Conservation (phyloP, 2,113 vertebrate species). For the Spea bombifrons region DNA sequence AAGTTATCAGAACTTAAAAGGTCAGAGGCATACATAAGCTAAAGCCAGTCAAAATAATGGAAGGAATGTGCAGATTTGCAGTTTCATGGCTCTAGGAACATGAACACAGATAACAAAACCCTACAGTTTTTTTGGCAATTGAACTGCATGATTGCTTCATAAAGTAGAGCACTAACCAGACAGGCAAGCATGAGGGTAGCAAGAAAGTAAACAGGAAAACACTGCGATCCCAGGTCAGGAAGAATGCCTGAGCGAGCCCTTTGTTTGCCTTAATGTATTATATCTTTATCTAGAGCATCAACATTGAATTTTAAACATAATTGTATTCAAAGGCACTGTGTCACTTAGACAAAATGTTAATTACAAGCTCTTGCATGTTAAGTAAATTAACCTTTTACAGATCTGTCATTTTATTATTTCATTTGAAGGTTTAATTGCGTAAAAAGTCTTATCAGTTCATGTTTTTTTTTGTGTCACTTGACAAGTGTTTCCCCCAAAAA, state of each 20-base stretch:
- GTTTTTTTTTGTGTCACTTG: too few relatives aligned
- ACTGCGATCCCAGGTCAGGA: not conserved
- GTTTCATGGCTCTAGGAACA: constrained; percentile 27
- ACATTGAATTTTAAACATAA: too few relatives aligned
- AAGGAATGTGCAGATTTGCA: constrained; percentile 40
- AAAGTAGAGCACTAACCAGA: constrained; percentile 10
- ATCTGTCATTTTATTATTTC: too few relatives aligned
- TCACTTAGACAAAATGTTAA: too few relatives aligned
- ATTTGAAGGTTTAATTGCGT: too few relatives aligned
- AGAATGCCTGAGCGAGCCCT: not conserved
- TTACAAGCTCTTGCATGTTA: too few relatives aligned
- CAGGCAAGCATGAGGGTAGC: not conserved
- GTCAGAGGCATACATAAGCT: constrained; percentile 15
- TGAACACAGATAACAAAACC: constrained; percentile 36
- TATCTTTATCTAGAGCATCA: too few relatives aligned
- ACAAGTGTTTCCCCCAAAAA: too few relatives aligned
- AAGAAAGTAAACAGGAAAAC: not conserved
- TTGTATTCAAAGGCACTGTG: too few relatives aligned
- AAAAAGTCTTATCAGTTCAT: too few relatives aligned
- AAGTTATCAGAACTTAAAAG: constrained; percentile 21
- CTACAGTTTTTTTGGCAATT: constrained; percentile 28
- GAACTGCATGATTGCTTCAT: constrained; percentile 27
- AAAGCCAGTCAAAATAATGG: constrained; percentile 15
- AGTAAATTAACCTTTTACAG: too few relatives aligned
- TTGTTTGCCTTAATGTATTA: not conserved